These are phyloP conservation scores for Tetragnatha montana DNA, from an alignment of 2,888 invertebrate species.

Conservation along the genomic window DNA sequence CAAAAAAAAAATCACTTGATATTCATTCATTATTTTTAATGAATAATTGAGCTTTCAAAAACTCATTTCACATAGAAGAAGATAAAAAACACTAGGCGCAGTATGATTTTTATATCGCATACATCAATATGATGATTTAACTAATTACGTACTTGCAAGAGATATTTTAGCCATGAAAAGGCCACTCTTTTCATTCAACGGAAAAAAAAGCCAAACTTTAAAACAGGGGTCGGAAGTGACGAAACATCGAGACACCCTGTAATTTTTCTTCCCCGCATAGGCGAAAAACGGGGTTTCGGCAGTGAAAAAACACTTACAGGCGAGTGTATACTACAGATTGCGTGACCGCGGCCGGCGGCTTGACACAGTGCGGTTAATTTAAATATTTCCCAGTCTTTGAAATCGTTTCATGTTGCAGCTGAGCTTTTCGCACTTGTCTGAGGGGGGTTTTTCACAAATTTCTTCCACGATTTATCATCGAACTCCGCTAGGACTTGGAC, in stretches of 20 bases:
- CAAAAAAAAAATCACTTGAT: not conserved
- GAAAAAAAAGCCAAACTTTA: slow-evolving; percentile 18
- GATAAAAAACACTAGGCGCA: not conserved
- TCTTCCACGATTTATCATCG: slow-evolving; percentile 6
- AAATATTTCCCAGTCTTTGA: slow-evolving; percentile 48
- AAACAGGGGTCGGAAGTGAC: slow-evolving; percentile 31
- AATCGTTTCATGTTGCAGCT: slow-evolving; percentile 60
- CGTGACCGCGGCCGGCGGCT: slow-evolving; percentile 34
- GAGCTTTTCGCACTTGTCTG: slow-evolving; percentile 55
- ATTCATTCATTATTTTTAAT: slow-evolving; percentile 29
- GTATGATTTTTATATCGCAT: slow-evolving; percentile 34
- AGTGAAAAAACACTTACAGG: slow-evolving; percentile 4
- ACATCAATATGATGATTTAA: slow-evolving; percentile 57
- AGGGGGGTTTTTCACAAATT: slow-evolving; percentile 17
- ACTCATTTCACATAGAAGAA: not conserved
- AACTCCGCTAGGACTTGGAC: not conserved
- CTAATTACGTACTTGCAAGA: slow-evolving; percentile 39
- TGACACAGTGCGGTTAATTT: slow-evolving; percentile 55
- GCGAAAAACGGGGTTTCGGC: slow-evolving; percentile 8
- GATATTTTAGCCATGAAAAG: slow-evolving; percentile 5
- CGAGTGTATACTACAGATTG: slow-evolving; percentile 5
- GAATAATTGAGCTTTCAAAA: slow-evolving; percentile 31
- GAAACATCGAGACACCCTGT: slow-evolving; percentile 37
- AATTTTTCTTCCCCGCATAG: slow-evolving; percentile 40
- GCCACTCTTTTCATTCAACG: not conserved